Evolutionary conservation across 1,140 invertebrate genomes (phyloP), one percentile per base, ranked within the genome.

Genomic region (Drosophila subobscura): DNA sequence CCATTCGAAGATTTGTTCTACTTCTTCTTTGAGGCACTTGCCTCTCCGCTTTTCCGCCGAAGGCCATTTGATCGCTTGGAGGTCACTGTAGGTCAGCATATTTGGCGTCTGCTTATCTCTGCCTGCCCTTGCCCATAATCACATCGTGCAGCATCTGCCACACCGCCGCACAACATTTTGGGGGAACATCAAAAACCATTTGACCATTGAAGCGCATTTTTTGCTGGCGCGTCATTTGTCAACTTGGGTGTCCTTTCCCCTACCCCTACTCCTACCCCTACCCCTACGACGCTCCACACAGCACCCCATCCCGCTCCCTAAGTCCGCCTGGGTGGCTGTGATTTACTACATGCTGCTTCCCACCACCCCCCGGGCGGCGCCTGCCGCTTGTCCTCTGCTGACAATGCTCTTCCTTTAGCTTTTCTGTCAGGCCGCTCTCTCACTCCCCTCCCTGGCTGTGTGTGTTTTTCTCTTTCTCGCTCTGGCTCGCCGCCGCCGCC

Each of bases 151-250:
- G 45, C 33, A 37, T 37, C 33, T 37, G 33, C 33, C 33, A 4
- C 33, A 3, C 3, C 33, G 4, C 10, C 33, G 33, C 33, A 37
- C 33, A 20, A 20, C 33, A 12, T 37, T 37, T 37, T 37, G 10
- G 33, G 33, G 33, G 33, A 37, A 37, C 33, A 37, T 37, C 10
- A 37, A 37, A 37, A 37, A 37, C 33, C 83, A 86, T 86, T 86
- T 86, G 83, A 86, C 83, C 81, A 86, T 86, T 86, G 77, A 86
- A 86, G 81, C 83, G 81, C 73, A 86, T 86, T 85, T 85, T 85
- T 85, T 61, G 81, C 81, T 85, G 80, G 81, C 81, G 81, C 81
- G 81, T 85, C 81, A 85, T 85, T 86, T 86, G 81, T 86, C 81
- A 86, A 86, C 77, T 77, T 63, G 68, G 47, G 59, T 46, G 59